A percentile compares a stretch with the other conserved stretches of the same genome.
These are phyloP conservation scores for Echinarachnius parma DNA, from an alignment of 53 echinoderm and acorn worm species.

Conservation along the genomic window DNA sequence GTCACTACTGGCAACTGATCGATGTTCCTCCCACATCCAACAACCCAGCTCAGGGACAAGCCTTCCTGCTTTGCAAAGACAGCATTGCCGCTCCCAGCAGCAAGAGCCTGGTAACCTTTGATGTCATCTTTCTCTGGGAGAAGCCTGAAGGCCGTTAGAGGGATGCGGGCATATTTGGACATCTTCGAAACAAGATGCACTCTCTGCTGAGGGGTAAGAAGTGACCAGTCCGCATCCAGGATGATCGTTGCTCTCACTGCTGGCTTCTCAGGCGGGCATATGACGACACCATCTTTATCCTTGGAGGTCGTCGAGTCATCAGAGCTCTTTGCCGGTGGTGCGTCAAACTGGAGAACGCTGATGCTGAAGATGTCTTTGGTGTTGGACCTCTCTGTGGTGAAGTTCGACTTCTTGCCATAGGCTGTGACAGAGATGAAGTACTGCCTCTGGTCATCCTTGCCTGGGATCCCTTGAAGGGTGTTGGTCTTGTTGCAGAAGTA, in stretches of 20 bases:
- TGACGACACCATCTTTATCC: conserved; percentile 45
- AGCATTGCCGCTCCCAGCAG: conserved; percentile 89
- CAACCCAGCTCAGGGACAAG: conserved; percentile 82
- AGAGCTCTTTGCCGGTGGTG: conserved; percentile 35
- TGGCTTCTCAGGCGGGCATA: conserved; percentile 57
- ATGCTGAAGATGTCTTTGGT: conserved; percentile 88
- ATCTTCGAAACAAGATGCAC: conserved; percentile 75
- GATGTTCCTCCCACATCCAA: conserved; percentile 81
- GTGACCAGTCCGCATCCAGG: conserved; percentile 94
- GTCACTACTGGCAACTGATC: conserved; percentile 92
- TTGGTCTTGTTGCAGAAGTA: conserved; percentile 62
- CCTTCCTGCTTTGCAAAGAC: conserved; percentile 64
- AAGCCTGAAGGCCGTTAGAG: conserved; percentile 70
- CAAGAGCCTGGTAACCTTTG: conserved; percentile 63
- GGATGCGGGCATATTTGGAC: conserved; percentile 88
- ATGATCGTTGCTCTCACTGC: conserved; percentile 83
- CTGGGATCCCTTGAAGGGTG: conserved; percentile 85
- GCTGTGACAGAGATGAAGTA: conserved; percentile 93
- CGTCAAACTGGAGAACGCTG: conserved; percentile 48
- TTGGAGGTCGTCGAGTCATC: conserved; percentile 44
- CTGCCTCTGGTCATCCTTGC: conserved; percentile 82
- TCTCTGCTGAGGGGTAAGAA: conserved; percentile 64
- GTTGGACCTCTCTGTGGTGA: conserved; percentile 37
- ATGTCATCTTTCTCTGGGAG: conserved; percentile 74
- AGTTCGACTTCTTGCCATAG: conserved; percentile 68